Evolutionary conservation across 2,113 vertebrate species (phyloP).

Genomic region (Varanus salvator): DNA sequence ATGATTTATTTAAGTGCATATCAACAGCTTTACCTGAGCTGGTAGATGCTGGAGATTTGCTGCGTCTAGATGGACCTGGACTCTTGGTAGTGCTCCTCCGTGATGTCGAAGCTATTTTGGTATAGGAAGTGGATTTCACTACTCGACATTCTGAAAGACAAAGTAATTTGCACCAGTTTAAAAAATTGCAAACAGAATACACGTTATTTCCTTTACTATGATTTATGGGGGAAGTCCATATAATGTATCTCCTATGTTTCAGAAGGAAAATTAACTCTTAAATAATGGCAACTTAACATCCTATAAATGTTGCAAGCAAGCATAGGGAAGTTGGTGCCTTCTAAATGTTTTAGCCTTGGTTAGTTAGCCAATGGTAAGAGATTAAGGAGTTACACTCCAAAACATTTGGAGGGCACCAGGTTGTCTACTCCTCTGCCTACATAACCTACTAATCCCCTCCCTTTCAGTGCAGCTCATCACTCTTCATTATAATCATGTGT

Average conservation of each 20-base stretch:
- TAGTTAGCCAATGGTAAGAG: too few species aligned
- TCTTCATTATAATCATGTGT: slow-evolving; percentile 37
- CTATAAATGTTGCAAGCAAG: background rate
- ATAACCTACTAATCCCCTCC: background rate
- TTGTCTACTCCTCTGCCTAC: background rate
- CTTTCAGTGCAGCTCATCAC: slow-evolving; percentile 24
- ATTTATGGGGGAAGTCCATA: slow-evolving; percentile 46
- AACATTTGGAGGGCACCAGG: background rate
- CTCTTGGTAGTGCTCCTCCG: slow-evolving; percentile 87
- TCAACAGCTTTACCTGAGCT: slow-evolving; percentile 85
- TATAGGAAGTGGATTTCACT: slow-evolving; percentile 94
- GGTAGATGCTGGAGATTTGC: slow-evolving; percentile 94
- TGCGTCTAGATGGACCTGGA: slow-evolving; percentile 88
- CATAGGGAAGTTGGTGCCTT: background rate
- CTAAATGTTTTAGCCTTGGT: background rate
- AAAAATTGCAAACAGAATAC: slow-evolving; percentile 44
- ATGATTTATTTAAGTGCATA: background rate
- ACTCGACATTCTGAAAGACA: slow-evolving; percentile 90
- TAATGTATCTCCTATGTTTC: slow-evolving; percentile 53
- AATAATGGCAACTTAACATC: slow-evolving; percentile 51
- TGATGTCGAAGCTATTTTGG: slow-evolving; percentile 88
- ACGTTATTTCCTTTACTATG: slow-evolving; percentile 55
- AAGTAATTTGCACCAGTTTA: slow-evolving; percentile 57
- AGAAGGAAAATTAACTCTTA: slow-evolving; percentile 52
- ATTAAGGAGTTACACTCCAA: background rate